Percentiles rank a stretch among this genome's conserved stretches.
Evolutionary conservation across 2,113 vertebrate species (phyloP).

Genomic region (Zosterops lateralis): DNA sequence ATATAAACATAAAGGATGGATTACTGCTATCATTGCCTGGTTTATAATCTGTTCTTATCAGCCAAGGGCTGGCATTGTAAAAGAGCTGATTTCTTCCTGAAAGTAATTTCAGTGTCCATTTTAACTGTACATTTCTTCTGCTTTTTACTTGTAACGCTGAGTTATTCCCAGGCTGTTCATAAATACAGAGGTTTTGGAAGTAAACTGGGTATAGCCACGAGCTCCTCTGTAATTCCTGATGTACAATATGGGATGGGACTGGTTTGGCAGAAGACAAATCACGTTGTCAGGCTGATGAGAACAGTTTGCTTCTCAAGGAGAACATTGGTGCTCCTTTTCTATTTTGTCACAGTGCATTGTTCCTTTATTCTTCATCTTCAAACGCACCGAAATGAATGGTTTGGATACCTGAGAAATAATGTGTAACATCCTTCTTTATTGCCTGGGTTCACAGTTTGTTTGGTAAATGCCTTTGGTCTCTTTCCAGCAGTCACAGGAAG

Average conservation of each 20-base stretch:
- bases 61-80: neutral
- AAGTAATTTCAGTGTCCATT: neutral
- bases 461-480: neutral
- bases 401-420: neutral
- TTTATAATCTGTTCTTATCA: neutral
- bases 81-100: neutral
- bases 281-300: neutral
- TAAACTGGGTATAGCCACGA: neutral
- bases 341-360: neutral
- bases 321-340: neutral
- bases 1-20: slow-evolving; percentile 25
- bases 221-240: neutral
- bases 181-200: neutral
- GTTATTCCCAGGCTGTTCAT: neutral
- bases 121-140: neutral
- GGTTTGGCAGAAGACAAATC: neutral
- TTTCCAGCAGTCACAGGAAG: neutral
- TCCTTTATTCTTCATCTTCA: slow-evolving; percentile 30
- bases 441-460: neutral
- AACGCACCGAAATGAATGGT: neutral
- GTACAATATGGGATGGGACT: neutral
- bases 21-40: neutral
- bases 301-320: neutral
- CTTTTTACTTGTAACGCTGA: neutral
- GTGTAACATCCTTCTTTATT: neutral